These are phyloP conservation scores for Xenopus borealis DNA, from an alignment of 2,113 vertebrate genomes.

Conservation along the genomic window DNA sequence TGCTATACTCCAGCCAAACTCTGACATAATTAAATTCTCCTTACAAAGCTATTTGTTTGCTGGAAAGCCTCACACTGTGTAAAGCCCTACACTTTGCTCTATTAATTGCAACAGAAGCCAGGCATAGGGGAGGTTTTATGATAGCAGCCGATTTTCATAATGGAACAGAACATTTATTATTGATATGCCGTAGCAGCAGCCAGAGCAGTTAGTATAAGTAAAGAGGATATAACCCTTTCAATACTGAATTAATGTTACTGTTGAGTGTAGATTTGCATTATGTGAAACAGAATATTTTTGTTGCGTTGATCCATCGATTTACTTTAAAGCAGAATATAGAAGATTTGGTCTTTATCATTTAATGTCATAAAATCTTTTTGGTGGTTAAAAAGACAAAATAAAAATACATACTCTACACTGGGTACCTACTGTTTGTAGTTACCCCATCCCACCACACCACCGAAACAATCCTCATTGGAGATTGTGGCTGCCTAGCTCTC, in stretches of 20 bases:
- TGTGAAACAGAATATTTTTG: too few species aligned
- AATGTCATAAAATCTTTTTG: too few species aligned
- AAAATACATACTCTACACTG: too few species aligned
- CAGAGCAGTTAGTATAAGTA: not conserved
- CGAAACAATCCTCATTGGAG: too few species aligned
- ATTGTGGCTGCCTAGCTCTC: too few species aligned
- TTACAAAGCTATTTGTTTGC: constrained; percentile 45
- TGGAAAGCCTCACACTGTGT: constrained; percentile 39
- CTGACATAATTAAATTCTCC: constrained; percentile 42
- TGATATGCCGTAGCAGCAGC: constrained; percentile 19
- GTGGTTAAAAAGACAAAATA: too few species aligned
- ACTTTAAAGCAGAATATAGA: too few species aligned
- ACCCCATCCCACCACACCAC: too few species aligned
- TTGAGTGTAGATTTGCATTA: too few species aligned
- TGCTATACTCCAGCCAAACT: constrained; percentile 26
- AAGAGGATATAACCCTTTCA: constrained; percentile 8
- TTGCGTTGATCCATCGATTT: too few species aligned
- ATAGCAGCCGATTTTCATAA: constrained; percentile 44
- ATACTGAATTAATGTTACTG: not conserved
- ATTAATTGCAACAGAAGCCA: constrained; percentile 44
- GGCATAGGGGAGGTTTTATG: constrained; percentile 38
- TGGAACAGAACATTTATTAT: constrained; percentile 39
- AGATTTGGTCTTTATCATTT: too few species aligned
- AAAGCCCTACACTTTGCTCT: constrained; percentile 41
- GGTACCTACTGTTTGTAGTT: too few species aligned